Conservation (phyloP, 2,113 vertebrate genomes). For the Xiphophorus couchianus region DNA sequence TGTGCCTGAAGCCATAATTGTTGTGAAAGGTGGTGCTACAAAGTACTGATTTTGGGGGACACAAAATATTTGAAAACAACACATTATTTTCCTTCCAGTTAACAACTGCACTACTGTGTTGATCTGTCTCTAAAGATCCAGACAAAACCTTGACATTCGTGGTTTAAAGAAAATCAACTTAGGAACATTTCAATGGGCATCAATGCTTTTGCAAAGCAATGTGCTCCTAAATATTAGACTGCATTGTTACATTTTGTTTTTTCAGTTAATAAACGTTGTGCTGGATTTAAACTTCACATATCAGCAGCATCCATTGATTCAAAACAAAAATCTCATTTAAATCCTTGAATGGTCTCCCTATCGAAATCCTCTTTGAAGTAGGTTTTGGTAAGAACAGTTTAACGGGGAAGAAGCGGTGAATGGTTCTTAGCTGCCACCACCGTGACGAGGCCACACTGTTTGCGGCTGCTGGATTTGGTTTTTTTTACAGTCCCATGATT, state of each 20-base stretch:
- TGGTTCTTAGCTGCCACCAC: slow-evolving; percentile 71
- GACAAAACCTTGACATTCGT: not conserved
- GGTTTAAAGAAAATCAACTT: not conserved
- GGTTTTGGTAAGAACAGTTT: slow-evolving; percentile 67
- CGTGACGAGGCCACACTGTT: slow-evolving; percentile 78
- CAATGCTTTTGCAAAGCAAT: not conserved
- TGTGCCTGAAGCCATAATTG: no score
- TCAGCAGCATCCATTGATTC: slow-evolving; percentile 22
- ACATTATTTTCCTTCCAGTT: not conserved
- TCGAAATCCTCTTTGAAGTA: slow-evolving; percentile 65
- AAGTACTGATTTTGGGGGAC: not conserved
- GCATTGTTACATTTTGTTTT: not conserved
- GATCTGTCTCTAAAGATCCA: not conserved
- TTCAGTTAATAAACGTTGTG: not conserved
- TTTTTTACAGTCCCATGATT: slow-evolving; percentile 83
- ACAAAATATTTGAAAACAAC: not conserved
- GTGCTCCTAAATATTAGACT: not conserved
- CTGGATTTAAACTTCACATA: not conserved
- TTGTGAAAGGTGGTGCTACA: not conserved
- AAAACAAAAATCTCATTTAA: slow-evolving; percentile 43
- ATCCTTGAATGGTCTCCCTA: slow-evolving; percentile 55
- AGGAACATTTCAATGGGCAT: not conserved
- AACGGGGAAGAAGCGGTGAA: slow-evolving; percentile 69
- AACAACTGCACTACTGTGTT: not conserved
- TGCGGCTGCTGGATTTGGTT: slow-evolving; percentile 80